phyloP scores from a whole-genome alignment of 2,797 vertebrate genomes.

The Malurus splendens region DNA sequence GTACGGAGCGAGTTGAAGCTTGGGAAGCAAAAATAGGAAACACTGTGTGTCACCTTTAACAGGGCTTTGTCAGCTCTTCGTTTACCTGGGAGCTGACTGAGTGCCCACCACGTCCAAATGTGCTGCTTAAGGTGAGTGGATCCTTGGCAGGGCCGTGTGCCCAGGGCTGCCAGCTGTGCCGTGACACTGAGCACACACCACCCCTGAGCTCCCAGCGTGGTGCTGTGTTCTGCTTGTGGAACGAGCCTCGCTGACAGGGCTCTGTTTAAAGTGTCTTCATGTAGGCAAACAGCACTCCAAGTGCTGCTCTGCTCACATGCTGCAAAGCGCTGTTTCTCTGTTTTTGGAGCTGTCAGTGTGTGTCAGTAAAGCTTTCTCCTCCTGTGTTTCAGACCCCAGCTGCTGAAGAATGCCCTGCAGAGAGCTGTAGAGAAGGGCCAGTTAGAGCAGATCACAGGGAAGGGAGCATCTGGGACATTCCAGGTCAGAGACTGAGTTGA shows the following conservation, averaged over 20 bases:
- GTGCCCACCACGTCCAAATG: background rate
- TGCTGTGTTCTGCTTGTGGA: background rate
- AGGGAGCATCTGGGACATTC: slow-evolving; percentile 94
- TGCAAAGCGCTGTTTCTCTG: background rate
- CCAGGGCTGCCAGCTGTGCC: fast-evolving
- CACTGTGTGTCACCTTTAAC: background rate
- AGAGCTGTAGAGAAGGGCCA: slow-evolving; percentile 92
- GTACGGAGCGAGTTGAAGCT: fast-evolving
- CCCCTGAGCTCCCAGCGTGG: background rate
- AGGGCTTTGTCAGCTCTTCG: background rate
- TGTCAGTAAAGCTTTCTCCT: slow-evolving; percentile 35
- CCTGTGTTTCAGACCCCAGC: slow-evolving; percentile 80
- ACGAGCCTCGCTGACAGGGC: background rate
- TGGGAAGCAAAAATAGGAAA: background rate
- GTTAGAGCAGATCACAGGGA: slow-evolving; percentile 95
- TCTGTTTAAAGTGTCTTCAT: background rate
- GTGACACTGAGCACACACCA: fast-evolving
- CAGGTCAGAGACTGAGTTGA: slow-evolving; percentile 77
- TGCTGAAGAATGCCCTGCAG: slow-evolving; percentile 90
- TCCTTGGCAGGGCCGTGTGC: background rate
- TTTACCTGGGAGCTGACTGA: background rate
- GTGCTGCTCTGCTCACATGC: background rate
- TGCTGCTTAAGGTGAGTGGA: background rate
- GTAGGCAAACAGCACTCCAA: background rate
- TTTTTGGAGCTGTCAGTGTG: slow-evolving; percentile 6